Base-by-base conservation (phyloP, 2,888 invertebrate genomes). In the Phyllotreta striolata region DNA sequence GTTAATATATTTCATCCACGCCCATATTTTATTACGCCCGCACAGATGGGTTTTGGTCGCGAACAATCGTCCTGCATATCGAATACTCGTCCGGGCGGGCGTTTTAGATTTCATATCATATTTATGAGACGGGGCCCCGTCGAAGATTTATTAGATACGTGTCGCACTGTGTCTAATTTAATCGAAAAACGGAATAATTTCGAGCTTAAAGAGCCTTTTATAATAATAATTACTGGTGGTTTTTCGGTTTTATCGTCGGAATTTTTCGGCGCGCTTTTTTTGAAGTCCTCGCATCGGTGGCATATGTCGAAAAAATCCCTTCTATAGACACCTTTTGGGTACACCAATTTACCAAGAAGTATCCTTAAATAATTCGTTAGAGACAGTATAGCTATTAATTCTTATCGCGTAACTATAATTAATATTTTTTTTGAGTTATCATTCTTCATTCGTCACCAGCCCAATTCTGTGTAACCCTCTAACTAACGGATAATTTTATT, bases 21-120 rank as follows among this genome's bases (percentile, higher is more conserved):
- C 77, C 77, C 68, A 74, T 73, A 76, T 77, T 77, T 77, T 76
- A 77, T 77, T 77, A 74, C 67, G 73, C 59, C 57, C 66, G 70
- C 3, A 69, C 75, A 70, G 64, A 54, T 24, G 39, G 62, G 38
- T 58, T 43, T 55, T 70, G 63, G 57, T 46, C 55, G n/a, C 6
- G 47, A 57, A 24, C 52, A 52, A 39, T 63, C 24, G 41, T 64
- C 64, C 57, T 9, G 24, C 8, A 24, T 6, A 9, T 14, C 55
- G 38, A 68, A 59, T 62, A 68, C 55, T 54, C 46, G 44, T 40
- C 44, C 71, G 75, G 72, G 35, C 72, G 39, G 65, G 69, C 65
- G 56, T 1, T 74, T 72, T 73, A 76, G 76, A 76, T 77, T 74
- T 73, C 74, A 54, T 76, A 76, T 77, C 76, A 72, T 67, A 72